Evolutionary conservation across 2,113 vertebrate species (phyloP), one percentile per base, ranked within the genome.

Genomic region (Vombatus ursinus): DNA sequence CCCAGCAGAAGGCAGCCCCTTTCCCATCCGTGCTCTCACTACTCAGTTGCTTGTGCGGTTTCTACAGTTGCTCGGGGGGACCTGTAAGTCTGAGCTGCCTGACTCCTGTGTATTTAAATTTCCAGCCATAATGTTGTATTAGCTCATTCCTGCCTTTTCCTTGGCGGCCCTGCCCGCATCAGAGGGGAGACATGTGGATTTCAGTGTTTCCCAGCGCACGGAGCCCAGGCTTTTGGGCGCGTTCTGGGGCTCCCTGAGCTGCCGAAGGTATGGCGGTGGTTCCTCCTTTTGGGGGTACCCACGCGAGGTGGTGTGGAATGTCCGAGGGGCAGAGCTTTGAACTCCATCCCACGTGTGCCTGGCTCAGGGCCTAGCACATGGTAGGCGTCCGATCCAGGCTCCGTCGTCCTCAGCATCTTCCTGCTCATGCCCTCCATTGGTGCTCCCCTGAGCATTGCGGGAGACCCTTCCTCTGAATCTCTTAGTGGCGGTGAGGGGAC

Each of bases 51-150:
- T 90, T 50, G 90, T 90, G 93, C 0, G 8, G 77, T 89, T 98
- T 98, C 98, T 98, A 98, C 96, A 96, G 97, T 95, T 96, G 97
- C 97, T 97, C 92, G 94, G 98, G 94, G 98, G 98, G 98, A 97
- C 96, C 98, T 94, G 96, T 97, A 97, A 97, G 97, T 98, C 97
- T 98, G 97, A 77, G 90, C 93, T 89, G 96, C 94, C 94, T 92
- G 97, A 96, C 97, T 98, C 97, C 97, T 93, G 97, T 97, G 98
- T 97, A 96, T 97, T 98, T 97, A 97, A 96, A 97, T 98, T 97
- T 96, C 96, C 96, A 92, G 95, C 97, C 97, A 91, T 97, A 95
- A 96, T 97, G 97, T 97, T 97, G 95, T 95, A 97, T 97, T 97
- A 97, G 97, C 96, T 97, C 96, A 95, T 96, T 97, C 97, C 98